Conservation (phyloP, 2,113 vertebrate genomes). For the Carollia perspicillata region DNA sequence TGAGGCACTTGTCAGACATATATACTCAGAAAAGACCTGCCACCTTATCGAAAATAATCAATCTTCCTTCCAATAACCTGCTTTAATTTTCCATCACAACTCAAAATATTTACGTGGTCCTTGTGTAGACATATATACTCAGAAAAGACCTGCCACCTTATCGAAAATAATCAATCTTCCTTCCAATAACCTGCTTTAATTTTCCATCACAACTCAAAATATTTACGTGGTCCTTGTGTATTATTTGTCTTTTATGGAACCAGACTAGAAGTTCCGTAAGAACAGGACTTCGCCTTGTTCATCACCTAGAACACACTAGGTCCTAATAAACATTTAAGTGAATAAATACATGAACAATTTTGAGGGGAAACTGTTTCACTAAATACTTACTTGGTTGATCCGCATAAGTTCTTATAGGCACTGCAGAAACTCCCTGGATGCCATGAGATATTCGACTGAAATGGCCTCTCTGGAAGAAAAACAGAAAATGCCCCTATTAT, state of each 20-base stretch:
- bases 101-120: background rate
- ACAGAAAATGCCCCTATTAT: background rate
- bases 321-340: background rate
- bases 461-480: conserved; percentile 83
- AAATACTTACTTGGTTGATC: conserved; percentile 85
- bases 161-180: background rate
- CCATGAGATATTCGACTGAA: conserved; percentile 86
- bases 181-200: background rate
- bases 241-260: background rate
- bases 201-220: conserved; percentile 3
- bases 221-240: background rate
- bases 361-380: background rate
- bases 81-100: conserved; percentile 9
- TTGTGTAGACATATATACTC: background rate
- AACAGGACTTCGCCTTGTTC: background rate
- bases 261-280: background rate
- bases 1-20: background rate
- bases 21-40: background rate
- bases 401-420: conserved; percentile 88
- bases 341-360: background rate
- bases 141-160: background rate
- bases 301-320: background rate
- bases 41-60: background rate
- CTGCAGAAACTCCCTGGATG: conserved; percentile 83
- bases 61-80: background rate